phyloP scores from a whole-genome alignment of 1,140 invertebrate species.

The Drosophila willistoni region DNA sequence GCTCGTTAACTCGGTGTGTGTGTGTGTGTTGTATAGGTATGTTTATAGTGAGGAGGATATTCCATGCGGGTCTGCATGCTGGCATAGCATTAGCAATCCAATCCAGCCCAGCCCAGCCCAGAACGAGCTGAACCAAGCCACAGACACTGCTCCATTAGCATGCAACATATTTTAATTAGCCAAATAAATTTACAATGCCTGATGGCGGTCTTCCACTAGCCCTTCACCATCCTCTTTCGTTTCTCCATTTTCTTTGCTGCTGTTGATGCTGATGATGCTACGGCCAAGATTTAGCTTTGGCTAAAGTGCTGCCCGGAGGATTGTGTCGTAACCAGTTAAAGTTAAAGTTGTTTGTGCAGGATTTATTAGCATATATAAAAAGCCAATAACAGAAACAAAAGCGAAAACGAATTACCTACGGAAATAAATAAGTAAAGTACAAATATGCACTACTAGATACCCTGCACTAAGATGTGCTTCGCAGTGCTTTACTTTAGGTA shows the following conservation, averaged over 20 bases:
- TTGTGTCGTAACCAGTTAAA: slow-evolving; percentile 42
- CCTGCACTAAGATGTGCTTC: background rate
- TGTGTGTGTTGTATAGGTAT: slow-evolving; percentile 16
- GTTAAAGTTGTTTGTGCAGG: slow-evolving; percentile 44
- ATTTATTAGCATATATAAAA: slow-evolving; percentile 56
- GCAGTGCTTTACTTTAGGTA: no score
- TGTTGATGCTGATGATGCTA: background rate
- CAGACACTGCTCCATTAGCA: slow-evolving; percentile 77
- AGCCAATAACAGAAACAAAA: slow-evolving; percentile 29
- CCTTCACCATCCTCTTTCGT: background rate
- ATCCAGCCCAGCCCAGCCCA: background rate
- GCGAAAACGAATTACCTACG: slow-evolving; percentile 4
- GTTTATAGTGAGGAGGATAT: slow-evolving; percentile 24
- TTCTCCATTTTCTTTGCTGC: background rate
- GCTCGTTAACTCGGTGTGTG: slow-evolving; percentile 62
- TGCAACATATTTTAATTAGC: slow-evolving; percentile 80
- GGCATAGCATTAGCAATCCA: slow-evolving; percentile 24
- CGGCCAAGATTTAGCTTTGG: slow-evolving; percentile 6
- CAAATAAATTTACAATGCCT: slow-evolving; percentile 73
- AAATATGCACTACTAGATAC: slow-evolving; percentile 1
- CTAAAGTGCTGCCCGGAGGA: slow-evolving; percentile 6
- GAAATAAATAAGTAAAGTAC: slow-evolving; percentile 6
- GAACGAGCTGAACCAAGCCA: slow-evolving; percentile 21
- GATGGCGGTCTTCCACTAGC: slow-evolving; percentile 21
- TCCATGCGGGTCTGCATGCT: slow-evolving; percentile 36